Evolutionary conservation across 2,888 invertebrate species (phyloP), one percentile per base, ranked within the genome.

Genomic region (Mantis religiosa): DNA sequence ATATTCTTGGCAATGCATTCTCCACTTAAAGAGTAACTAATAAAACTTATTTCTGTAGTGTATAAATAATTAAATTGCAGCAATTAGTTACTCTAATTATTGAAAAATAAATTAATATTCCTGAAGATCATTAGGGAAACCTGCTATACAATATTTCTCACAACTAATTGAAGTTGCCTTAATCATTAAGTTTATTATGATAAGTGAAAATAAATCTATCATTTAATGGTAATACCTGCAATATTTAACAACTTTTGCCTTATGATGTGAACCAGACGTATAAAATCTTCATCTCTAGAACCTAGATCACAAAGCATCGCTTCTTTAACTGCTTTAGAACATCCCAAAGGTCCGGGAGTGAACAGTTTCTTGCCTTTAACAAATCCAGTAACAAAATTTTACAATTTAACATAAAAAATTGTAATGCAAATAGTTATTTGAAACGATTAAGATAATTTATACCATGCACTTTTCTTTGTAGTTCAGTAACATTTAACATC

Each of bases 331-430:
- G 92, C 91, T 47, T 89, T 47, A 25, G 93, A 93, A 25, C 93
- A 93, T 20, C 92, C 92, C 82, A 94, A 91, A 4, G 94, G 94
- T 27, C 94, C 94, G 7, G 94, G 94, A 3, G 94, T 94, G 90
- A 94, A 94, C 47, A 94, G 91, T 90, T 93, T 93, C 90, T 92
- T 92, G 71, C 71, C 84, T 86, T 54, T 28, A 84, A 54, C 7
- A 71, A 71, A 20, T 71, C 0, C 8, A 71, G 3, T 71, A 1
- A 20, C 25, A 71, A 20, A 71, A 71, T 9, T 25, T 20, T 2
- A 30, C 3, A 20, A 6, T 15, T 54, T 25, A 71, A 25, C 0
- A 20, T 71, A 71, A 71, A 20, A 20, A 25, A 71, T 71, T 15
- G 25, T 12, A 12, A 12, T 41, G 6, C 12, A 12, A 41, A 12